These are phyloP conservation scores for Rousettus madagascariensis DNA, from an alignment of 2,797 vertebrate species.

Conservation along the genomic window DNA sequence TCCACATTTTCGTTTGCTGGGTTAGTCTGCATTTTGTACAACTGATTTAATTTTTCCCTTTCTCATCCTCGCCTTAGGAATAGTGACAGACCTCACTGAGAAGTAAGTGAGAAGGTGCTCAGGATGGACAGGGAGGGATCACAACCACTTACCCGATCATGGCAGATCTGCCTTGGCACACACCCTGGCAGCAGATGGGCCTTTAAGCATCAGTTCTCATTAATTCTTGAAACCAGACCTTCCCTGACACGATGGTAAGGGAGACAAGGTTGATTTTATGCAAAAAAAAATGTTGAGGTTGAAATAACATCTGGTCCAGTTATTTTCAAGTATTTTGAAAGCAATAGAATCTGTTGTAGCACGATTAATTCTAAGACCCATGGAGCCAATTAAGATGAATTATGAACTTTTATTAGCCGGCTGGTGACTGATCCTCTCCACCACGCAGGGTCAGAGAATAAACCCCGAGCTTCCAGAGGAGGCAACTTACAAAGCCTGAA, in stretches of 20 bases:
- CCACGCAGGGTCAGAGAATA: no score
- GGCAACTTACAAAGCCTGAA: no score
- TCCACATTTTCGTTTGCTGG: not conserved
- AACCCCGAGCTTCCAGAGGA: no score
- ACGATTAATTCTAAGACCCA: no score
- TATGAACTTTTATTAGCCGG: no score
- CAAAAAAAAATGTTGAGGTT: not conserved
- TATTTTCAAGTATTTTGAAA: constrained; percentile 45
- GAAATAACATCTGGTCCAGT: not conserved
- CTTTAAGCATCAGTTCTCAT: constrained; percentile 7
- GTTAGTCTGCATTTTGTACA: constrained; percentile 23
- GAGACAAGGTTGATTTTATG: constrained; percentile 33
- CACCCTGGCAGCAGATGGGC: not conserved
- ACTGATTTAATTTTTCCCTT: constrained; percentile 14
- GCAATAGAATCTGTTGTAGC: not conserved
- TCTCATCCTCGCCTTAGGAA: not conserved
- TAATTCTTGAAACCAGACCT: constrained; percentile 21
- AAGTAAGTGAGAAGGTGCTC: not conserved
- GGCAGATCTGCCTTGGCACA: not conserved
- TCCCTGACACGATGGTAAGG: not conserved
- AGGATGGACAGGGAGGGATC: not conserved
- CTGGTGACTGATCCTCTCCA: no score
- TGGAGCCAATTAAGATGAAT: no score
- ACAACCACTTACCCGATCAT: not conserved
- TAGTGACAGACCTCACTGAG: not conserved